Evolutionary conservation across 2,797 vertebrate genomes (phyloP).

Genomic region (Peromyscus eremicus): DNA sequence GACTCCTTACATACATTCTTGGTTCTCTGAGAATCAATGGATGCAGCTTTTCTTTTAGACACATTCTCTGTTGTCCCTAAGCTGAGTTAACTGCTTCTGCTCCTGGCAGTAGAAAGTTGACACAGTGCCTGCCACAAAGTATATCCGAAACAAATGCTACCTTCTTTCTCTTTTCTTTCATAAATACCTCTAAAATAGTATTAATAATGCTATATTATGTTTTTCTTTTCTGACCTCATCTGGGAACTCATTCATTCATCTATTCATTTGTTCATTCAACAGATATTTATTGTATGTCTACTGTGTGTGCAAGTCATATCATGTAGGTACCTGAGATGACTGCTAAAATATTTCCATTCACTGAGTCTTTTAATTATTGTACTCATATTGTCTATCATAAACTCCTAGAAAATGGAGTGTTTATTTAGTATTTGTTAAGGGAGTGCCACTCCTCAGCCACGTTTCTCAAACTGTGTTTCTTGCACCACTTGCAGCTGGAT

Average conservation of each 20-base stretch:
- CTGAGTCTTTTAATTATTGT: constrained; percentile 30
- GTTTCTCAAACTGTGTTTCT: constrained; percentile 49
- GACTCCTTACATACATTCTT: background rate
- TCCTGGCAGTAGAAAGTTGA: constrained; percentile 15
- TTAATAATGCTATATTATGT: background rate
- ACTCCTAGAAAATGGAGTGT: constrained; percentile 2
- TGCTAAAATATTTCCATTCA: constrained; percentile 55
- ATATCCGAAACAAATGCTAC: background rate
- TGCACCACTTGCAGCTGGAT: background rate
- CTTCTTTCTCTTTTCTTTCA: background rate
- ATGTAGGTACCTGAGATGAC: constrained; percentile 5
- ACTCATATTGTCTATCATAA: constrained; percentile 9
- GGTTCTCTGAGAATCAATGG: constrained; percentile 15
- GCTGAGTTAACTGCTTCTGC: constrained; percentile 27
- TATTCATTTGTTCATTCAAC: background rate
- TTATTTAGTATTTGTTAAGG: constrained; percentile 54
- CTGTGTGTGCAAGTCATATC: background rate
- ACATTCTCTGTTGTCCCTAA: background rate
- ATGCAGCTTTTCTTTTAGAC: background rate
- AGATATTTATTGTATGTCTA: background rate
- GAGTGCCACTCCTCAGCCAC: constrained; percentile 9
- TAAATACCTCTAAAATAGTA: constrained; percentile 24
- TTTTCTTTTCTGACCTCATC: constrained; percentile 19
- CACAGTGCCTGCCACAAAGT: background rate
- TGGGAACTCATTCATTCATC: background rate